These are phyloP conservation scores for Anagyrus pseudococci DNA, from an alignment of 2,888 invertebrate genomes.

Conservation along the genomic window DNA sequence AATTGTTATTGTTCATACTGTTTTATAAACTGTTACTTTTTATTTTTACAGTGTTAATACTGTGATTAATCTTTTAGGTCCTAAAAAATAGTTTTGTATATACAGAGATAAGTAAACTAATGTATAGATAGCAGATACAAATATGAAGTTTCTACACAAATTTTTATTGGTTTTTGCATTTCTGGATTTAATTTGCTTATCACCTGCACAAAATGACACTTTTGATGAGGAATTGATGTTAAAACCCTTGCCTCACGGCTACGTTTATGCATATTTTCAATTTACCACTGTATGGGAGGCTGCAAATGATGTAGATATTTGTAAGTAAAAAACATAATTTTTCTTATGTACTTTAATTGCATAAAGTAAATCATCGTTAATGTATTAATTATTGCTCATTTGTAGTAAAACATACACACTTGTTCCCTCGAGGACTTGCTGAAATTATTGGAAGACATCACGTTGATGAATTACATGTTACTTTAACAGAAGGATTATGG, in stretches of 20 bases:
- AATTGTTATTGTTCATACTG: too few relatives aligned
- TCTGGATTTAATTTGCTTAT: conserved; percentile 8
- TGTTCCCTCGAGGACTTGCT: conserved; percentile 88
- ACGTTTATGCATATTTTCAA: conserved; percentile 90
- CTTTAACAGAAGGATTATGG: conserved; percentile 94
- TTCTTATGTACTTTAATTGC: background rate
- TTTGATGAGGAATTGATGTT: conserved; percentile 89
- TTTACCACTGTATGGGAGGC: conserved; percentile 82
- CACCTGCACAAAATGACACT: conserved; percentile 65
- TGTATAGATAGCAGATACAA: conserved; percentile 3
- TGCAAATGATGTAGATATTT: conserved; percentile 42
- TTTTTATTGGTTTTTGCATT: conserved; percentile 16
- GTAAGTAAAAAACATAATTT: conserved; percentile 23
- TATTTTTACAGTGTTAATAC: too few relatives aligned
- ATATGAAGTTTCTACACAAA: conserved; percentile 22
- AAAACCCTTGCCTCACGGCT: conserved; percentile 82
- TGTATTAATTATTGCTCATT: conserved; percentile 21
- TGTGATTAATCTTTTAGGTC: too few relatives aligned
- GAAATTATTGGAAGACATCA: conserved; percentile 85
- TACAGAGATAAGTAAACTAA: too few relatives aligned
- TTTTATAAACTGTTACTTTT: too few relatives aligned
- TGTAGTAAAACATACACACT: conserved; percentile 80
- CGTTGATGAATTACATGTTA: conserved; percentile 89
- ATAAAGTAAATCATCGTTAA: too few relatives aligned
- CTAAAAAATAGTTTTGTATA: too few relatives aligned